These are phyloP conservation scores for Falco columbarius DNA, from an alignment of 2,797 vertebrate genomes.

Conservation along the genomic window DNA sequence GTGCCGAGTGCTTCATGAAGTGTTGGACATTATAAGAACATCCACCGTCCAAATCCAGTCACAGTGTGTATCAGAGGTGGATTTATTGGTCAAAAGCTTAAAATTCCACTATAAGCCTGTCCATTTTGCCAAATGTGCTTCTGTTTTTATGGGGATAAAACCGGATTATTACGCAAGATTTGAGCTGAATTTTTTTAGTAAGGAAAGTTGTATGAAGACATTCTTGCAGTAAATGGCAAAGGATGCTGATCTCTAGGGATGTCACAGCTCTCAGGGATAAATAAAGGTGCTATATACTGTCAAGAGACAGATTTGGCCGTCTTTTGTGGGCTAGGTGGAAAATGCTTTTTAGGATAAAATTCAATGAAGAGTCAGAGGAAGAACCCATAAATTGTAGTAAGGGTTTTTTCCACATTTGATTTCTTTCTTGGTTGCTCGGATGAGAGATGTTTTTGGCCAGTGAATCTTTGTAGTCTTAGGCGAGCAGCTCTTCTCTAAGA, in stretches of 20 bases:
- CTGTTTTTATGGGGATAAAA: slow-evolving; percentile 4
- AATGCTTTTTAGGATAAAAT: neutral
- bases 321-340: neutral
- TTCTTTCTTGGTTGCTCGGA: neutral
- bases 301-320: neutral
- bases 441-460: neutral
- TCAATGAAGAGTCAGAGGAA: neutral
- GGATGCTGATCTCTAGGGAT: slow-evolving; percentile 16
- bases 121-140: slow-evolving; percentile 11
- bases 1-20: neutral
- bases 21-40: neutral
- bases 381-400: neutral
- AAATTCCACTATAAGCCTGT: neutral
- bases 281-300: slow-evolving; percentile 51
- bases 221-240: neutral
- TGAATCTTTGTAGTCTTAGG: neutral
- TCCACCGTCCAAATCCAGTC: neutral
- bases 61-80: neutral
- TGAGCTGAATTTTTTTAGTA: neutral
- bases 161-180: neutral
- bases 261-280: slow-evolving; percentile 61
- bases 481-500: neutral
- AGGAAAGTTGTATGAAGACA: neutral
- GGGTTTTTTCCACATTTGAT: neutral
- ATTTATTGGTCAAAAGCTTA: neutral